A percentile compares a stretch with the other conserved stretches of the same genome.
phyloP scores from a whole-genome alignment of 2,113 vertebrate genomes.

The Polyodon spathula region DNA sequence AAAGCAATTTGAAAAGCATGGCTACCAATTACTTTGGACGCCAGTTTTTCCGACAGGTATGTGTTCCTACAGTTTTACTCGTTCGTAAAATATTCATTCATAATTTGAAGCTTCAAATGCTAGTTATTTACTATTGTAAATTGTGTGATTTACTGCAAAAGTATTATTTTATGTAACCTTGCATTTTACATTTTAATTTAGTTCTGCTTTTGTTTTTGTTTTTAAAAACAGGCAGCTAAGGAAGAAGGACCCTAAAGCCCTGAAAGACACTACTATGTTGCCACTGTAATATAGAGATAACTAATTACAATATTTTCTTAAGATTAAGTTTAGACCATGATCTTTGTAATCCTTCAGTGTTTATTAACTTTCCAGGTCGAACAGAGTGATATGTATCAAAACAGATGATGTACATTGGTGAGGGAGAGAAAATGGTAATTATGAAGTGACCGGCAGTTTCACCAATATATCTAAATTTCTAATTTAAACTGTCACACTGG shows the following conservation, averaged over 20 bases:
- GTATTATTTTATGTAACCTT: background rate
- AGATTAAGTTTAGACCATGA: too few species aligned
- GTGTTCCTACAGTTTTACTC: conserved; percentile 9
- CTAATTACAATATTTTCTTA: background rate
- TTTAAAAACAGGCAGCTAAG: conserved; percentile 44
- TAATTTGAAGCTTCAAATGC: conserved; percentile 4
- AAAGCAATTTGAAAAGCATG: conserved; percentile 78
- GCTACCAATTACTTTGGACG: conserved; percentile 83
- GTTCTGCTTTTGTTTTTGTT: too few species aligned
- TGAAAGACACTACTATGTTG: conserved; percentile 11
- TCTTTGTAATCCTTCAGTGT: too few species aligned
- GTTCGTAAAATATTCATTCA: background rate
- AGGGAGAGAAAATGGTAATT: too few species aligned
- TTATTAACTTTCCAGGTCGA: too few species aligned
- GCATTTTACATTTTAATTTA: background rate
- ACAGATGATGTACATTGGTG: too few species aligned
- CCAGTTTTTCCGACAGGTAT: conserved; percentile 84
- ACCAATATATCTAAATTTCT: too few species aligned
- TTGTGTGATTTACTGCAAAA: too few species aligned
- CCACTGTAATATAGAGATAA: background rate
- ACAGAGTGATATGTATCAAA: too few species aligned
- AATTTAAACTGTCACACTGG: too few species aligned
- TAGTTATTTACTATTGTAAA: background rate
- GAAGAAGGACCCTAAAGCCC: conserved; percentile 48
- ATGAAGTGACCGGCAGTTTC: too few species aligned